These are phyloP conservation scores for Coturnix japonica DNA, from an alignment of 2,113 vertebrate genomes.

Conservation along the genomic window DNA sequence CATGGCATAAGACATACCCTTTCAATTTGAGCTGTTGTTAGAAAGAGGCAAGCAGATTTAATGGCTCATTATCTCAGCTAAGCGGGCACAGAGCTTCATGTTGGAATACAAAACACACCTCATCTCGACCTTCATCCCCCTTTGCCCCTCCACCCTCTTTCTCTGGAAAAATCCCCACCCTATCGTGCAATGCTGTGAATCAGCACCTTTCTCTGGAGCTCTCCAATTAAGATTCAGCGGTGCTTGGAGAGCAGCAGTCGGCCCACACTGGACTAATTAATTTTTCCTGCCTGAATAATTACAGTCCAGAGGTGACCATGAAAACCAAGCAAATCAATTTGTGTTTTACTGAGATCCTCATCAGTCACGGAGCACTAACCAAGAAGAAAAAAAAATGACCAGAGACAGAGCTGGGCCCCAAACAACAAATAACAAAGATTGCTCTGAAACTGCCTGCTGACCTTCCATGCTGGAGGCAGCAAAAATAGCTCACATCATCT, in stretches of 20 bases:
- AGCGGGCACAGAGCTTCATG: not conserved
- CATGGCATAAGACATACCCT: not conserved
- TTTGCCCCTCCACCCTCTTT: not conserved
- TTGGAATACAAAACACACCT: not conserved
- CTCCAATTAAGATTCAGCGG: conserved; percentile 61
- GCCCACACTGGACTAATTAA: conserved; percentile 69
- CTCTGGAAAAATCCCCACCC: conserved; percentile 10
- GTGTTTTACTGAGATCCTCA: conserved; percentile 73
- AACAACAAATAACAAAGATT: not conserved
- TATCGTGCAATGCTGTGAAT: conserved; percentile 2
- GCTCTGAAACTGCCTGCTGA: not conserved
- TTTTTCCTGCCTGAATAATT: conserved; percentile 74
- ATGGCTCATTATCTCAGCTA: not conserved
- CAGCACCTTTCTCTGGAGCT: conserved; percentile 50
- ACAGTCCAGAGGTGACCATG: conserved; percentile 73
- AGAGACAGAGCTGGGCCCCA: not conserved
- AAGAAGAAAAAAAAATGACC: conserved; percentile 16
- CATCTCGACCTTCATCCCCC: conserved; percentile 42
- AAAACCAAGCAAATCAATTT: conserved; percentile 72
- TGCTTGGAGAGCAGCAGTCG: conserved; percentile 28
- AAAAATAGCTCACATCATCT: not conserved
- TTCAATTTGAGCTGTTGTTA: not conserved
- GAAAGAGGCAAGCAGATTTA: not conserved
- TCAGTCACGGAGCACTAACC: conserved; percentile 67
- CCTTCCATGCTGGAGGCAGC: not conserved